These are phyloP conservation scores for Agonopterix alstromeriana DNA, from an alignment of 2,888 invertebrate species.

Conservation along the genomic window DNA sequence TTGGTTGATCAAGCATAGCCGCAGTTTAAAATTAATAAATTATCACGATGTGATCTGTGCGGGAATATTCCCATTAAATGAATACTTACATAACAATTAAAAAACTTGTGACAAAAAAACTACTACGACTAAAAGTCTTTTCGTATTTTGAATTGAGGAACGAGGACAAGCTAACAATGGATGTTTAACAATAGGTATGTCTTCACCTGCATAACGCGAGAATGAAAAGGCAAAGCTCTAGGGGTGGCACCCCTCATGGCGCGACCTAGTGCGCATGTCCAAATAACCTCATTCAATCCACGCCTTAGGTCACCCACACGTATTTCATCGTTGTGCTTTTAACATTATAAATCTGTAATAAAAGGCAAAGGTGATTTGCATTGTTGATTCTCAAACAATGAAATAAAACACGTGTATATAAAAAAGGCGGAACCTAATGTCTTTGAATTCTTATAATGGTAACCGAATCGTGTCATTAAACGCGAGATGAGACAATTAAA, in stretches of 20 bases:
- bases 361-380: slow-evolving; percentile 1
- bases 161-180: too few species aligned
- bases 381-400: not conserved
- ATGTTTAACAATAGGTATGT: too few species aligned
- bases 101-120: too few species aligned
- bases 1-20: too few species aligned
- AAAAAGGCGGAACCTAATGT: not conserved
- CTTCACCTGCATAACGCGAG: not conserved
- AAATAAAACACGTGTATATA: not conserved
- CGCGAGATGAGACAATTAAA: slow-evolving; percentile 24
- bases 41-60: too few species aligned
- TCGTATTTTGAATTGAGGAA: too few species aligned
- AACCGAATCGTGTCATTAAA: slow-evolving; percentile 3
- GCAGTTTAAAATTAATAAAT: too few species aligned
- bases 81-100: too few species aligned
- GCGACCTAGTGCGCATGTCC: slow-evolving; percentile 57
- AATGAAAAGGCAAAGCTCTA: not conserved
- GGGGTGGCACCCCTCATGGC: slow-evolving; percentile 3
- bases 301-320: slow-evolving; percentile 55
- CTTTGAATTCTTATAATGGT: not conserved
- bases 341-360: not conserved
- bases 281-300: slow-evolving; percentile 70
- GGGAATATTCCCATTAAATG: too few species aligned
- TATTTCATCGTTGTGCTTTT: slow-evolving; percentile 13
- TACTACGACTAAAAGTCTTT: too few species aligned